Base-by-base conservation (phyloP, 1,140 invertebrate species). In the Globodera ellingtonae region DNA sequence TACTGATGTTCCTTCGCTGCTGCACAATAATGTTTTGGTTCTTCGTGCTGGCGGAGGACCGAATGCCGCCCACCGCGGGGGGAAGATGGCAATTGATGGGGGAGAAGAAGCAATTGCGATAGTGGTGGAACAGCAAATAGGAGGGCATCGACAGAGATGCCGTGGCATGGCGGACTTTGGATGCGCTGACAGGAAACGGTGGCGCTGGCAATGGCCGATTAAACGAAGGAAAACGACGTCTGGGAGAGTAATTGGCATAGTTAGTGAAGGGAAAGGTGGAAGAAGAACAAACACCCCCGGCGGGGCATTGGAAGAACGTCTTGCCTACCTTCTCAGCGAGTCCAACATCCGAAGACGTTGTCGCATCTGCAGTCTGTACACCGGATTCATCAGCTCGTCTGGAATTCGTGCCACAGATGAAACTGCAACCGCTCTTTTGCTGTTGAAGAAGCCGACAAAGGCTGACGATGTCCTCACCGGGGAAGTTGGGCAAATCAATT, bases 41-140 rank as follows among this genome's bases (percentile, higher is more conserved):
- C 47, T 46, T 65, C 21, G 6, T 69, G 56, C 47, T 46, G 18
- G n/a, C 67, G 18, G 65, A 35, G 6, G 24, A 5, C 67, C 67
- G 24, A 9, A 13, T 70, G 24, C 59, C 15, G 59, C 56, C 75
- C 46, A 77, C 47, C n/a, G 65, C 47, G 21, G 62, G 56, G 10
- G 75, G 62, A 10, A 77, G 50, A 67, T 69, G 75, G 69, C 75
- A 77, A 15, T 65, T 62, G n/a, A 77, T 69, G n/a, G 75, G 75
- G 15, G 75, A 77, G 48, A 77, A 69, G 24, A 77, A 77, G 47
- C 75, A 77, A 47, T 77, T 77, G 5, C 47, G 62, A 13, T 70
- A 21, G 67, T 35, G n/a, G 67, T 70, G 67, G 7, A 18, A 13
- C 67, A 13, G 10, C 24, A 18, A 24, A 24, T 24, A 24, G 24